Conservation (phyloP, 2,113 vertebrate genomes). For the Marmota flaviventris region DNA sequence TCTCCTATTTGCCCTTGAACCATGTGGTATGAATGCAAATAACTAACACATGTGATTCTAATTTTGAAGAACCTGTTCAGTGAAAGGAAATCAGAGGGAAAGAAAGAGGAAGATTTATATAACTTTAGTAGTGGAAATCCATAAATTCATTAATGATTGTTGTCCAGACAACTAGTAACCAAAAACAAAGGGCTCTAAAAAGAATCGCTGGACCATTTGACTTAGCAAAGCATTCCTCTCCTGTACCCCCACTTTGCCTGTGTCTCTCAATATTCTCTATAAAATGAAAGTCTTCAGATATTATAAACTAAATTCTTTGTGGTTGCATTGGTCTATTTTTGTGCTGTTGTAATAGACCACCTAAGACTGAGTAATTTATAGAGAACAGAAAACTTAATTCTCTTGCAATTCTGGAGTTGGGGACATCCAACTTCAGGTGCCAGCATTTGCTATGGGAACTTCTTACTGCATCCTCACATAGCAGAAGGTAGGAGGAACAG, state of each 20-base stretch:
- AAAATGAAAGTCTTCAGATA: background rate
- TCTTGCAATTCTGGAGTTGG: background rate
- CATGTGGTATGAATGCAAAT: constrained; percentile 56
- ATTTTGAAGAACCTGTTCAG: constrained; percentile 41
- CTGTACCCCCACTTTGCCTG: rapidly evolving
- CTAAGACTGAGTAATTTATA: background rate
- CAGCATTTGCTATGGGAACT: background rate
- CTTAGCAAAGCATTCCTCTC: background rate
- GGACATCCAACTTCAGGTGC: background rate
- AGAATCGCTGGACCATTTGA: background rate
- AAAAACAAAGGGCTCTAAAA: background rate
- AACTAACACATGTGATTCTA: background rate
- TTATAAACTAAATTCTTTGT: background rate
- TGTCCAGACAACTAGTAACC: background rate
- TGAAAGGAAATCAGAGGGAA: background rate
- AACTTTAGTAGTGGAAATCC: background rate
- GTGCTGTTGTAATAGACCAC: background rate
- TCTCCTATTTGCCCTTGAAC: constrained; percentile 66
- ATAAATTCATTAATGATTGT: background rate
- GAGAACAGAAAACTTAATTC: background rate
- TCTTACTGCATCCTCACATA: background rate
- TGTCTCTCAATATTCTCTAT: background rate
- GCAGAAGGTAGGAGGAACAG: background rate
- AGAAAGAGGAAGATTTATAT: background rate
- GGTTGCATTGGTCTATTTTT: background rate